Base-by-base conservation (phyloP, 2,113 vertebrate genomes). In the Peromyscus maniculatus region DNA sequence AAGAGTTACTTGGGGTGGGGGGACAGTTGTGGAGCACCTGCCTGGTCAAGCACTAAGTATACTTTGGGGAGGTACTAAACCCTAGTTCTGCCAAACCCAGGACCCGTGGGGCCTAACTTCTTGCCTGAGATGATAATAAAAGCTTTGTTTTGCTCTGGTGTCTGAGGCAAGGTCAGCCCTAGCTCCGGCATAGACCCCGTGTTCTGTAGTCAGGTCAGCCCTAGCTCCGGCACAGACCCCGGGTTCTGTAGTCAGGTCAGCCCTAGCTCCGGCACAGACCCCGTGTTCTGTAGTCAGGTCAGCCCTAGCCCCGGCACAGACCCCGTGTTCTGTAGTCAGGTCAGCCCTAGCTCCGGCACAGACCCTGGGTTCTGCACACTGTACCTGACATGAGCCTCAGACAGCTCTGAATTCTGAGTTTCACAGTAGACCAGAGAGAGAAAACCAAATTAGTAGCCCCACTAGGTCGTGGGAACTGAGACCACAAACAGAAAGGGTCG, bases 391-490 rank as follows among this genome's bases (percentile, higher is more conserved):
- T 72, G 71, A 72, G 22, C 59, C 39, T 49, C 89, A 31, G 26
- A 75, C 87, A 72, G 71, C 57, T 62, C 57, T 86, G n/a, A 84
- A 71, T 90, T 94, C 57, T 94, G 57, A 39, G 5, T 62, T 62
- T 96, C 69, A 83, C 26, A n/a, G 31, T 86, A 92, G 49, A 75
- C 39, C 8, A 75, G 31, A 33, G 5, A 83, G 52, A 33, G 69
- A 93, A 71, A 66, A 69, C 64, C 84, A 62, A 10, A 17, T 91
- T 77, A 71, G 64, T 87, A 72, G 33, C 49, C 79, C 59, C 22
- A 9, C 66, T 93, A 84, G 69, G 26, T 78, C 91, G 6, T 46
- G 86, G 74, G 79, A 57, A 79, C 80, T 16, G 64, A 89, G 49
- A 77, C 77, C 87, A 95, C 62, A 91, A 52, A 91, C 31, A 91